These are phyloP conservation scores for Anorthoa munda DNA, from an alignment of 2,888 invertebrate genomes.

Conservation along the genomic window DNA sequence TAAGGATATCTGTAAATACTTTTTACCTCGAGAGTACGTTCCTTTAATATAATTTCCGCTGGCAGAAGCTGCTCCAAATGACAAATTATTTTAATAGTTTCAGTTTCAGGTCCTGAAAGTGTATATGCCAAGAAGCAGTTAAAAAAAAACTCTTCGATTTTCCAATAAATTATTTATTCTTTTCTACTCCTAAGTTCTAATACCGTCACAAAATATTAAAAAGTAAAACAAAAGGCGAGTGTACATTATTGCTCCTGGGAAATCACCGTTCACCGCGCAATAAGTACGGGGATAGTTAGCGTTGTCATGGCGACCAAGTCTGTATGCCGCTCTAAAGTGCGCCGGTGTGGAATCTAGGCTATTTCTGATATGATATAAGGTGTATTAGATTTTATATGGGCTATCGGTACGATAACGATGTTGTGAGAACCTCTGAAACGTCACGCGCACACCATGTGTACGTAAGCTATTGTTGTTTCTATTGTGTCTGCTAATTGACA, in stretches of 20 bases:
- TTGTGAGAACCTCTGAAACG: too few species aligned
- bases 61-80: too few species aligned
- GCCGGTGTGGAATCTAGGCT: not conserved
- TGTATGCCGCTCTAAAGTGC: not conserved
- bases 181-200: conserved; percentile 21
- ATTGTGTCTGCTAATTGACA: too few species aligned
- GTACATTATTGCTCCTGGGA: conserved; percentile 59
- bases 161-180: not conserved
- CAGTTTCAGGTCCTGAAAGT: too few species aligned
- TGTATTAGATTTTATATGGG: not conserved
- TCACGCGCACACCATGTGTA: too few species aligned
- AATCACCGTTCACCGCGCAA: conserved; percentile 57
- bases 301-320: conserved; percentile 56
- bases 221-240: conserved; percentile 49
- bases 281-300: conserved; percentile 52
- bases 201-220: conserved; percentile 38
- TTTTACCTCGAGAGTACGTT: too few species aligned
- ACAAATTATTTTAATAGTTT: not conserved
- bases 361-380: not conserved
- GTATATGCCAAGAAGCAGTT: not conserved
- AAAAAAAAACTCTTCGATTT: not conserved
- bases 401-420: too few species aligned
- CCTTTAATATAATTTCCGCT: too few species aligned
- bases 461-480: too few species aligned
- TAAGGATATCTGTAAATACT: too few species aligned